Evolutionary conservation across 2,113 vertebrate genomes (phyloP).

Genomic region (Microcebus jonahi): DNA sequence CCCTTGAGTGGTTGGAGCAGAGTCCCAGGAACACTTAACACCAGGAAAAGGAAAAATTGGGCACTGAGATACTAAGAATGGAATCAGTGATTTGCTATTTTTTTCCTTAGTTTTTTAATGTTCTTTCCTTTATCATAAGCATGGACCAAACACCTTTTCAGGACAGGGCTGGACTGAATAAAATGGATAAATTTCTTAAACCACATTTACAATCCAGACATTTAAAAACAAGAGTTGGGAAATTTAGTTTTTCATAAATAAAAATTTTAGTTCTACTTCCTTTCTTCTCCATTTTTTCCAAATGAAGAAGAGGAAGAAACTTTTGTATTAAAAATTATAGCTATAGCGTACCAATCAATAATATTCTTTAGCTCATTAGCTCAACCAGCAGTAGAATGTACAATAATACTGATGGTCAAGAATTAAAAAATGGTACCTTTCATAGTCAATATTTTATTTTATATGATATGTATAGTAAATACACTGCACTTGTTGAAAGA

Average conservation of each 20-base stretch:
- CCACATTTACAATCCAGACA: not conserved
- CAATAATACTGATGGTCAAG: not conserved
- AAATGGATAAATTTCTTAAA: not conserved
- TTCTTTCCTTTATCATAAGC: constrained; percentile 16
- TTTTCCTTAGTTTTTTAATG: constrained; percentile 13
- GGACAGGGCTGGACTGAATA: not conserved
- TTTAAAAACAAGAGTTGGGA: not conserved
- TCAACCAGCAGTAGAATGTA: not conserved
- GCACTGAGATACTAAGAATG: not conserved
- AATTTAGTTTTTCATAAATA: not conserved
- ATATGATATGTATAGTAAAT: not conserved
- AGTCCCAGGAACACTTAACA: not conserved
- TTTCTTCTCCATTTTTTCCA: not conserved
- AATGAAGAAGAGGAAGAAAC: not conserved
- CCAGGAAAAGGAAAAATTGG: not conserved
- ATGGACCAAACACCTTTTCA: not conserved
- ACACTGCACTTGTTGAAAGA: not conserved
- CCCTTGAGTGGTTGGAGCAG: not conserved
- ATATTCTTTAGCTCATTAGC: not conserved
- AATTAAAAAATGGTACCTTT: not conserved
- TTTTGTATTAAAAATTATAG: not conserved
- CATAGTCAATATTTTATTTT: not conserved
- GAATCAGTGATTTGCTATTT: not conserved
- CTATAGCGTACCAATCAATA: not conserved
- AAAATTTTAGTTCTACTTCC: not conserved